Conservation (phyloP, 2,113 vertebrate genomes). For the Candoia aspera region DNA sequence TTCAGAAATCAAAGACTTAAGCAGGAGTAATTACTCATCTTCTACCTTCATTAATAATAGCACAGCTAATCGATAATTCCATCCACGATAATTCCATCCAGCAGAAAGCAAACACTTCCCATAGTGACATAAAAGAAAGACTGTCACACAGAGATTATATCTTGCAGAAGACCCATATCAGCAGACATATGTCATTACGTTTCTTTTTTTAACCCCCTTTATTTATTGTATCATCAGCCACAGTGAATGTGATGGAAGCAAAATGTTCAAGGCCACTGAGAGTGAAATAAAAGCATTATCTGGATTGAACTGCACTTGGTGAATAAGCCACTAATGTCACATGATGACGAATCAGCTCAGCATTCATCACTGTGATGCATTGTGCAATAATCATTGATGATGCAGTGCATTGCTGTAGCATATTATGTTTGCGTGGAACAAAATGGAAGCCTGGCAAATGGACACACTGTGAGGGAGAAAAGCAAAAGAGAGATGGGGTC, state of each 20-base stretch:
- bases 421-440: constrained; percentile 50
- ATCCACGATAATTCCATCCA: constrained; percentile 30
- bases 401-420: constrained; percentile 46
- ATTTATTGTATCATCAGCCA: constrained; percentile 50
- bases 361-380: constrained; percentile 56
- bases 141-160: constrained; percentile 36
- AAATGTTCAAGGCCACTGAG: constrained; percentile 54
- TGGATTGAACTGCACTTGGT: constrained; percentile 42
- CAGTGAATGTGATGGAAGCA: constrained; percentile 59
- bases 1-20: constrained; percentile 22
- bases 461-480: constrained; percentile 43
- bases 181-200: constrained; percentile 12
- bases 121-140: constrained; percentile 41
- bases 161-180: constrained; percentile 42
- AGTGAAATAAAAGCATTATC: constrained; percentile 54
- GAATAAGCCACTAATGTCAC: constrained; percentile 59
- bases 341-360: constrained; percentile 49
- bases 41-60: constrained; percentile 38
- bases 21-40: neutral
- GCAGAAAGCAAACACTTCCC: constrained; percentile 31
- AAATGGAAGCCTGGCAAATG: constrained; percentile 51
- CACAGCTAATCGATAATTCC: constrained; percentile 35
- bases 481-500: constrained; percentile 47
- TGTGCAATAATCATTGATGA: constrained; percentile 41
- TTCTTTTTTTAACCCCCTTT: constrained; percentile 27